These are phyloP conservation scores for Ischnura elegans DNA, from an alignment of 2,888 invertebrate genomes.

Conservation along the genomic window DNA sequence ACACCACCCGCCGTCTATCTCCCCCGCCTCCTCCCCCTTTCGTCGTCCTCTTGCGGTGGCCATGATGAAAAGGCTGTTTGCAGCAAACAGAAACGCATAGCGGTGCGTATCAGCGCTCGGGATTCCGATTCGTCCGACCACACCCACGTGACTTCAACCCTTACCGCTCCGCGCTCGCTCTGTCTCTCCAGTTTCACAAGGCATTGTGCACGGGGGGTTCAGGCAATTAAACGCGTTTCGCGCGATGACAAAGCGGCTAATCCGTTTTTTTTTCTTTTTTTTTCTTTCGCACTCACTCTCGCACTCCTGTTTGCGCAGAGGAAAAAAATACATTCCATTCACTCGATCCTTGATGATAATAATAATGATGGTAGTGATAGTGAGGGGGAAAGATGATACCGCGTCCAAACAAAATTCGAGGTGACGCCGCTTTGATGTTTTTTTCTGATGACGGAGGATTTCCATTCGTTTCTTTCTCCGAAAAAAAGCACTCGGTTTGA, in stretches of 20 bases:
- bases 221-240: not conserved
- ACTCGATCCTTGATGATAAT: not conserved
- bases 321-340: not conserved
- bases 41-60: not conserved
- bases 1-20: not conserved
- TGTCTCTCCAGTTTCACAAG: not conserved
- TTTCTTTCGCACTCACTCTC: no score
- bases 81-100: conserved; percentile 15
- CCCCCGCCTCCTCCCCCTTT: no score
- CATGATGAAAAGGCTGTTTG: conserved; percentile 35
- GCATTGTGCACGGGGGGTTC: not conserved
- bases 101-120: not conserved
- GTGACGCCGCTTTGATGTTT: not conserved
- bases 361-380: not conserved
- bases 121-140: not conserved
- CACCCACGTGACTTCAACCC: not conserved
- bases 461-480: not conserved
- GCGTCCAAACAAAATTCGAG: not conserved
- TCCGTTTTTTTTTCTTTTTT: no score
- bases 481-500: not conserved
- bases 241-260: not conserved
- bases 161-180: not conserved
- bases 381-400: not conserved
- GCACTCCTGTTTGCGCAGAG: not conserved
- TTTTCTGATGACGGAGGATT: not conserved